Percentiles rank a stretch among this genome's conserved stretches.
phyloP scores from a whole-genome alignment of 1,140 invertebrate species.

The Bathynomus jamesi region DNA sequence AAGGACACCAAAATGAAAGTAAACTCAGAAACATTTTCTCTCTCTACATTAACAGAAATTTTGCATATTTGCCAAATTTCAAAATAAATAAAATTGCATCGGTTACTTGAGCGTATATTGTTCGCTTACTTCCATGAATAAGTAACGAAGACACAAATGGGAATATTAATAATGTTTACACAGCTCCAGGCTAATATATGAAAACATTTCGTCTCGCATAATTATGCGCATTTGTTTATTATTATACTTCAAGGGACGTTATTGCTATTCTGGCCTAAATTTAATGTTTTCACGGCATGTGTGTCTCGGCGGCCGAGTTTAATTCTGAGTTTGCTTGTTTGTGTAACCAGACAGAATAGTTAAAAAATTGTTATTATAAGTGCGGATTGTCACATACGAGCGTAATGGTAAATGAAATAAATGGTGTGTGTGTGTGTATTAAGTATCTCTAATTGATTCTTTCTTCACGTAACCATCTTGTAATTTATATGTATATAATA shows the following conservation, averaged over 20 bases:
- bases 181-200: conserved; percentile 1
- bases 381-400: background rate
- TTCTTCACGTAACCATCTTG: background rate
- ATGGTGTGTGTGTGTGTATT: background rate
- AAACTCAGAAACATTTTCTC: background rate
- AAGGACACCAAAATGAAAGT: background rate
- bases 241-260: conserved; percentile 1
- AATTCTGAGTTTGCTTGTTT: no score
- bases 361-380: conserved; percentile 1
- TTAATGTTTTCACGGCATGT: background rate
- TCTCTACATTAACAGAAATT: background rate
- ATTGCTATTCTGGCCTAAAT: background rate
- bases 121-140: background rate
- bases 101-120: conserved; percentile 1
- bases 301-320: no score
- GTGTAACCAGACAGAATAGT: background rate
- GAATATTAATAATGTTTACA: conserved; percentile 2
- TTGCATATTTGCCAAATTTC: background rate
- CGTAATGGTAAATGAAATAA: background rate
- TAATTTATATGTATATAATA: background rate
- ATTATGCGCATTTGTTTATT: conserved; percentile 1
- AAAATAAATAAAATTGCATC: background rate
- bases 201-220: background rate
- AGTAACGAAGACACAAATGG: conserved; percentile 1
- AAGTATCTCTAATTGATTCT: background rate